phyloP scores from a whole-genome alignment of 2,888 invertebrate genomes.

The Protodeltote pygarga region DNA sequence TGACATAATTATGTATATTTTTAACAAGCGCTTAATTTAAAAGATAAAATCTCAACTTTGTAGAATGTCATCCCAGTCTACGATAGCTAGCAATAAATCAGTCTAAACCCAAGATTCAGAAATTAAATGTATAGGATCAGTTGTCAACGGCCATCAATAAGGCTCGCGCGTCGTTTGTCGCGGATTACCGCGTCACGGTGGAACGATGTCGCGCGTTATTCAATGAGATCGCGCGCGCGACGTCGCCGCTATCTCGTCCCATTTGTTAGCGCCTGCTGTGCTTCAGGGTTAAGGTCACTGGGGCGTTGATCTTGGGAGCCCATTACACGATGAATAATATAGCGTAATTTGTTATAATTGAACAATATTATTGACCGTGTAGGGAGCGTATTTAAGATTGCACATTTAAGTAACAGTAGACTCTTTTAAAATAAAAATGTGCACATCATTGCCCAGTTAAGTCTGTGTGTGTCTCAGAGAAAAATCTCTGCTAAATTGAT shows the following conservation, averaged over 20 bases:
- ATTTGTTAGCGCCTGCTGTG: neutral
- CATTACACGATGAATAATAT: too few relatives aligned
- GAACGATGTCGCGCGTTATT: neutral
- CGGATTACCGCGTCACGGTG: slow-evolving; percentile 1
- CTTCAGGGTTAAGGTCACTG: slow-evolving; percentile 4
- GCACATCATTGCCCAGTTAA: too few relatives aligned
- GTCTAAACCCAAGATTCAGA: slow-evolving; percentile 2
- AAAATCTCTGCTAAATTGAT: too few relatives aligned
- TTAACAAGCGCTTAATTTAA: too few relatives aligned
- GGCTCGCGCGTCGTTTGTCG: slow-evolving; percentile 17
- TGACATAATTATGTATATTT: too few relatives aligned
- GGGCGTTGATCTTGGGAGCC: too few relatives aligned
- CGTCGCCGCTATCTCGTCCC: neutral
- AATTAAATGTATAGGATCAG: slow-evolving; percentile 19
- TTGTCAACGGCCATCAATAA: slow-evolving; percentile 18
- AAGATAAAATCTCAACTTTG: neutral
- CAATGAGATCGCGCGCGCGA: neutral
- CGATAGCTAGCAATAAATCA: slow-evolving; percentile 1
- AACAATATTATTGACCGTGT: too few relatives aligned
- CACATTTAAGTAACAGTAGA: too few relatives aligned
- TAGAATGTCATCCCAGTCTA: neutral
- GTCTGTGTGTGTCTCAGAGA: too few relatives aligned
- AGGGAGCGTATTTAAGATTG: too few relatives aligned
- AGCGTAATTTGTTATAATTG: too few relatives aligned
- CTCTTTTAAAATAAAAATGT: too few relatives aligned